These are phyloP conservation scores for Lithophane semibrunnea DNA, from an alignment of 2,888 invertebrate species.

Conservation along the genomic window DNA sequence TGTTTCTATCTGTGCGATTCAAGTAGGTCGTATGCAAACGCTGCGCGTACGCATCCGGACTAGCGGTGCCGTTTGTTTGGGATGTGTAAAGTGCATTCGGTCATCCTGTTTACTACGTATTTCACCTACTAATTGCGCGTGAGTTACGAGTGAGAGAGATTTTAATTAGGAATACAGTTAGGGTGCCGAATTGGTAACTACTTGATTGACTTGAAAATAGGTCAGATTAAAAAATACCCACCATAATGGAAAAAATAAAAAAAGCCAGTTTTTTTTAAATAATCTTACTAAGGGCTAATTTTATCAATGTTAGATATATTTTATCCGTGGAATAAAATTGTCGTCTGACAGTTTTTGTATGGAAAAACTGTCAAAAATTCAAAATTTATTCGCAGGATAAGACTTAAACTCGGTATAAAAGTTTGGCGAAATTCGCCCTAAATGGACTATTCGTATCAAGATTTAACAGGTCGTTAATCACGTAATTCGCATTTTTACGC, in stretches of 20 bases:
- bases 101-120: constrained; percentile 12
- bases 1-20: constrained; percentile 56
- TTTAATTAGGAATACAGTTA: background rate
- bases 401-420: no score
- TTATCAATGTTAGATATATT: no score
- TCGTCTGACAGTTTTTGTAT: no score
- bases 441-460: background rate
- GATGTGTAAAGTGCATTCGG: constrained; percentile 34
- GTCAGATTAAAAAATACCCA: no score
- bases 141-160: background rate
- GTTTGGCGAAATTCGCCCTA: no score
- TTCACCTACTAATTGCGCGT: constrained; percentile 4
- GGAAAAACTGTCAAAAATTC: no score
- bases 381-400: no score
- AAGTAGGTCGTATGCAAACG: constrained; percentile 65
- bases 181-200: background rate
- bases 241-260: background rate
- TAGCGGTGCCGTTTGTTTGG: constrained; percentile 45
- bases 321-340: no score
- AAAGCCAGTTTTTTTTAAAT: background rate
- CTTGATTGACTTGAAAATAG: background rate
- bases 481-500: constrained; percentile 4
- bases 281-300: no score
- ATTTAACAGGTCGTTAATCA: background rate
- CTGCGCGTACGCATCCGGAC: constrained; percentile 66